phyloP scores from a whole-genome alignment of 2,888 invertebrate species.

The Junonia oenone region DNA sequence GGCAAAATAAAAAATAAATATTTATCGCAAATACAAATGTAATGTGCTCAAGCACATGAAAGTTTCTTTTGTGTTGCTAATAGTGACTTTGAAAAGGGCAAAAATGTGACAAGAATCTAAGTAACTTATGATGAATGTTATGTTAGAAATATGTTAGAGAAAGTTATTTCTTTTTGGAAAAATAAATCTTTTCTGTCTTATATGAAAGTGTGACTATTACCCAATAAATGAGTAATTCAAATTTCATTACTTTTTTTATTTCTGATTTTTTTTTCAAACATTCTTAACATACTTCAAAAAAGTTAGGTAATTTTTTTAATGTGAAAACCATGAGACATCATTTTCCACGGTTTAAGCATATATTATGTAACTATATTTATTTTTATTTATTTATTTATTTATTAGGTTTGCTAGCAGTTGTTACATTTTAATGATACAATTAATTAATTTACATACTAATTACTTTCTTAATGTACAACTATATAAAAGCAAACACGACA shows the following conservation, averaged over 20 bases:
- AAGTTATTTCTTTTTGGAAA: conserved; percentile 16
- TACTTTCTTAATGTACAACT: too few species aligned
- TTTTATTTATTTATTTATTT: too few species aligned
- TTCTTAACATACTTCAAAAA: neutral
- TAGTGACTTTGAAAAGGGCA: conserved; percentile 19
- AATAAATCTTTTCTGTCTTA: neutral
- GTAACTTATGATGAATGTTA: conserved; percentile 18
- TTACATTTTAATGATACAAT: too few species aligned
- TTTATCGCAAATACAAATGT: conserved; percentile 23
- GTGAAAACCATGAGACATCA: too few species aligned
- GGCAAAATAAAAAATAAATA: neutral
- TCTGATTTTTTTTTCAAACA: neutral
- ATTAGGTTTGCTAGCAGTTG: too few species aligned
- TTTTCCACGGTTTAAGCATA: too few species aligned
- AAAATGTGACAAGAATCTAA: neutral
- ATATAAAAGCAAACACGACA: too few species aligned
- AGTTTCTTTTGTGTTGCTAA: conserved; percentile 30
- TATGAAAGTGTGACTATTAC: neutral
- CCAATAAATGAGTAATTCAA: neutral
- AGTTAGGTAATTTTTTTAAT: too few species aligned
- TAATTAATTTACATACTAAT: too few species aligned
- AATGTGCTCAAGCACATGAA: conserved; percentile 14
- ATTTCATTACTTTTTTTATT: too few species aligned
- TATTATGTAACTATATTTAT: too few species aligned
- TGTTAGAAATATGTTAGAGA: conserved; percentile 9